Evolutionary conservation across 2,113 vertebrate genomes (phyloP).

Genomic region (Scomber colias): DNA sequence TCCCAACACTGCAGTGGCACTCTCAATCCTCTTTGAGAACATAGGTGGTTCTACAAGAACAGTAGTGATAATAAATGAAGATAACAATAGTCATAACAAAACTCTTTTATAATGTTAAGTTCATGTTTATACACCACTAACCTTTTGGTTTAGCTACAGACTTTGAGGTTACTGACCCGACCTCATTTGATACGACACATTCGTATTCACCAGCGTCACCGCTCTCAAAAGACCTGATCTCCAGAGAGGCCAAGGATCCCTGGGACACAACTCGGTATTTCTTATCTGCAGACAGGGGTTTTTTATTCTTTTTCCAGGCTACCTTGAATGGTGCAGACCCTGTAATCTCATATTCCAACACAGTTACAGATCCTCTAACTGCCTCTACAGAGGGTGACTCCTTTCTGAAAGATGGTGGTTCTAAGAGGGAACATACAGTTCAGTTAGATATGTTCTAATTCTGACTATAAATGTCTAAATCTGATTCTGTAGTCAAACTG

Average conservation of each 20-base stretch:
- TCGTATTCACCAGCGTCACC: slow-evolving; percentile 93
- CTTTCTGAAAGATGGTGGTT: slow-evolving; percentile 90
- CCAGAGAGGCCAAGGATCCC: slow-evolving; percentile 88
- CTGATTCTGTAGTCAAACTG: neutral
- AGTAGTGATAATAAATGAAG: neutral
- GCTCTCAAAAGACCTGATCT: slow-evolving; percentile 93
- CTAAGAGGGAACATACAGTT: slow-evolving; percentile 82
- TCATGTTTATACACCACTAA: slow-evolving; percentile 81
- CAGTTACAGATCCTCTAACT: slow-evolving; percentile 88
- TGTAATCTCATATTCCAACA: slow-evolving; percentile 91
- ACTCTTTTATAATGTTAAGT: fast-evolving
- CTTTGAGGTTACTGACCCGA: slow-evolving; percentile 89
- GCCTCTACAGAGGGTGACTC: slow-evolving; percentile 88
- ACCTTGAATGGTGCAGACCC: slow-evolving; percentile 93
- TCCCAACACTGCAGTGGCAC: slow-evolving; percentile 89
- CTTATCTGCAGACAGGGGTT: slow-evolving; percentile 90
- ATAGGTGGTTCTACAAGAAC: slow-evolving; percentile 89
- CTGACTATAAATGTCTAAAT: neutral
- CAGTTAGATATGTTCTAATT: slow-evolving; percentile 4
- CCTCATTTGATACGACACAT: slow-evolving; percentile 92
- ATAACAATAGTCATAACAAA: neutral
- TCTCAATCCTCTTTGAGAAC: slow-evolving; percentile 95
- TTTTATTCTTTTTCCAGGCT: slow-evolving; percentile 93
- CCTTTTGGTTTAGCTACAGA: slow-evolving; percentile 91
- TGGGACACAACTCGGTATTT: slow-evolving; percentile 90